These are phyloP conservation scores for Chiroxiphia lanceolata DNA, from an alignment of 2,797 vertebrate genomes.

Conservation along the genomic window DNA sequence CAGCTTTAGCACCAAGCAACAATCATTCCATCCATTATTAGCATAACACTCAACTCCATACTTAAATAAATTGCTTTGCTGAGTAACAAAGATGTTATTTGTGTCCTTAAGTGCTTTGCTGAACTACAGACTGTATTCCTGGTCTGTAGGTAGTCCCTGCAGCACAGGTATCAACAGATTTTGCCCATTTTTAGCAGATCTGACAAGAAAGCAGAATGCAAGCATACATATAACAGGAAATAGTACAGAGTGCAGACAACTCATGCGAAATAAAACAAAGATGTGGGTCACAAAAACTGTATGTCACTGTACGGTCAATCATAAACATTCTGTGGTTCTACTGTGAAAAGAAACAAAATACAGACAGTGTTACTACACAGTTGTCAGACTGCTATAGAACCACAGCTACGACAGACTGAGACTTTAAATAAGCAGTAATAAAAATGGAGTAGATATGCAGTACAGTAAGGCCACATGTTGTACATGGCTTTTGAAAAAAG, in stretches of 20 bases:
- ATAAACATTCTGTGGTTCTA: neutral
- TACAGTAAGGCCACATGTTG: neutral
- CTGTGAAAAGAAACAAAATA: neutral
- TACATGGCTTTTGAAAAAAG: neutral
- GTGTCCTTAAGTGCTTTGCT: neutral
- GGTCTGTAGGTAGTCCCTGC: neutral
- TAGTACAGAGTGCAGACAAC: neutral
- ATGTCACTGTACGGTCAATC: neutral
- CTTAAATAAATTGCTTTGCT: constrained; percentile 6
- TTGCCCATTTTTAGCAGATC: neutral
- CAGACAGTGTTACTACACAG: neutral
- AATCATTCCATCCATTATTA: neutral
- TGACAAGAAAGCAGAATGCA: neutral
- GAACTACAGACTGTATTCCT: neutral
- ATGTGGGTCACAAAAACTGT: neutral
- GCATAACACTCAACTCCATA: neutral
- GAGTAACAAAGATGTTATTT: neutral
- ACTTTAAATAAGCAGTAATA: neutral
- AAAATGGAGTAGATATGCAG: neutral
- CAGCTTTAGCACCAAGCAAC: neutral
- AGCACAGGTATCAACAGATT: neutral
- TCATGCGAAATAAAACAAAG: neutral
- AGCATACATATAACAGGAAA: neutral
- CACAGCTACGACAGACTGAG: neutral
- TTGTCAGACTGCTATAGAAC: neutral